These are phyloP conservation scores for Bubo scandiacus DNA, from an alignment of 2,113 vertebrate genomes.

Conservation along the genomic window DNA sequence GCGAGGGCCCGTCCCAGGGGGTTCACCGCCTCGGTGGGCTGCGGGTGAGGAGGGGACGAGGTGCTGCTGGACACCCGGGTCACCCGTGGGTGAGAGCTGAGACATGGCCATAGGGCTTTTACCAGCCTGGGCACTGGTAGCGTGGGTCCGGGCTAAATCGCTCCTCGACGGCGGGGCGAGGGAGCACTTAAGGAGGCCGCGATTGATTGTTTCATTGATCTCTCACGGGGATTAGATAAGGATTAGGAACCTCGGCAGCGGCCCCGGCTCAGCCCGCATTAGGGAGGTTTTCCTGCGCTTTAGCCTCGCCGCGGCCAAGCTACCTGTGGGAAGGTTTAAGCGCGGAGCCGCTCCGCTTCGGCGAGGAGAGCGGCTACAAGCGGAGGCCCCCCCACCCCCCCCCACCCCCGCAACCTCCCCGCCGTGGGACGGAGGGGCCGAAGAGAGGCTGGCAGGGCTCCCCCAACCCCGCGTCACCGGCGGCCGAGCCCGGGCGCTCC, in stretches of 20 bases:
- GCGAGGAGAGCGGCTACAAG: too few relatives aligned
- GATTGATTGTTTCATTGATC: constrained; percentile 51
- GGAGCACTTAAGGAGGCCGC: constrained; percentile 36
- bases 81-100: neutral
- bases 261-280: constrained; percentile 39
- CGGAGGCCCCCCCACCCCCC: too few relatives aligned
- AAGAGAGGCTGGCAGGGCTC: too few relatives aligned
- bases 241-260: constrained; percentile 59
- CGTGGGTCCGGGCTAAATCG: neutral
- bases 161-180: constrained; percentile 25
- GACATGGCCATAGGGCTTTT: neutral
- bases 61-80: neutral
- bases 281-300: neutral
- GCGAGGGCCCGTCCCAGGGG: neutral
- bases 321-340: neutral
- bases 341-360: neutral
- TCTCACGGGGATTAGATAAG: constrained; percentile 70
- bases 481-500: neutral
- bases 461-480: neutral
- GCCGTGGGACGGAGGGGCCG: too few relatives aligned
- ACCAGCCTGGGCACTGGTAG: neutral
- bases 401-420: too few relatives aligned
- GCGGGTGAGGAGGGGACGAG: neutral
- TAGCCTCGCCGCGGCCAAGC: neutral
- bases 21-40: neutral